A percentile compares a stretch with the other conserved stretches of the same genome.
Conservation (phyloP, 1,140 invertebrate species). For the Platyscapa corneri region DNA sequence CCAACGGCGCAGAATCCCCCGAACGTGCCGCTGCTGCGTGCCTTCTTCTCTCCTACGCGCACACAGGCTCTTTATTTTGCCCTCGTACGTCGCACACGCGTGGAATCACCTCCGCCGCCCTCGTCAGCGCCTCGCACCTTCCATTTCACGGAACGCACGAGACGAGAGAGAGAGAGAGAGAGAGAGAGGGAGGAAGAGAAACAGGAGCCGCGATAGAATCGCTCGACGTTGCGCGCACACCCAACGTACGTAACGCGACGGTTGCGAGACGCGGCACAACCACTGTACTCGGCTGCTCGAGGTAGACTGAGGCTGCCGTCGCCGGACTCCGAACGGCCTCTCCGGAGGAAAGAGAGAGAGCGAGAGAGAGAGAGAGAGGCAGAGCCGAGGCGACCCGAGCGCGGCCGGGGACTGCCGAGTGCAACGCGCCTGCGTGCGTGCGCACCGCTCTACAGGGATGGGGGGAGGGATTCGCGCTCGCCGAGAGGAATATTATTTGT, state of each 20-base stretch:
- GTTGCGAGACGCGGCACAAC: background rate
- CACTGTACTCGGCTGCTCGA: conserved; percentile 46
- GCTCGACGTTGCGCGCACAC: background rate
- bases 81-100: background rate
- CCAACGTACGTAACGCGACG: background rate
- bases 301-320: conserved; percentile 38
- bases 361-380: background rate
- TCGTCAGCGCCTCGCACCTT: background rate
- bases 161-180: background rate
- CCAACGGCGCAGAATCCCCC: conserved; percentile 17
- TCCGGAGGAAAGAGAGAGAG: background rate
- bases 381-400: conserved; percentile 26
- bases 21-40: background rate
- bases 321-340: background rate
- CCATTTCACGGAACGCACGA: background rate
- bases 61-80: background rate
- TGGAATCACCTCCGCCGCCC: background rate
- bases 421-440: conserved; percentile 1
- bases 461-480: conserved; percentile 22
- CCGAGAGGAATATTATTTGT: conserved; percentile 34
- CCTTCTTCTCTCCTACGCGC: background rate
- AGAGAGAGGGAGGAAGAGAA: background rate
- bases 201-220: no score
- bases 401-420: background rate
- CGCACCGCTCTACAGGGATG: background rate